These are phyloP conservation scores for Cryptocephalus primarius DNA, from an alignment of 2,888 invertebrate genomes.

Conservation along the genomic window DNA sequence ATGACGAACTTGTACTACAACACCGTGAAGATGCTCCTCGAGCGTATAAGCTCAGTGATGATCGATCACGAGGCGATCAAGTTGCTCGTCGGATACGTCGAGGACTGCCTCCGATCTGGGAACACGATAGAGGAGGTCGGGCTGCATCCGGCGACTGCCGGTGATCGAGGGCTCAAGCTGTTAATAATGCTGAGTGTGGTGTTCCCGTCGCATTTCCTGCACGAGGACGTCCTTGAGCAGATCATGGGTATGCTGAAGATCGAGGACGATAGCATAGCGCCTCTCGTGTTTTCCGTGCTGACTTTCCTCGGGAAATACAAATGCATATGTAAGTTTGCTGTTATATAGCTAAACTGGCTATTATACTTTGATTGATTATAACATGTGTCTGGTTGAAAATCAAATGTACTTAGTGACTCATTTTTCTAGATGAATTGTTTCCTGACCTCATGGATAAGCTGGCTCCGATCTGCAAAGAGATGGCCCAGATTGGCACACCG, in stretches of 20 bases:
- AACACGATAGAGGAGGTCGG: conserved; percentile 63
- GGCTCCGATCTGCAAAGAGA: conserved; percentile 77
- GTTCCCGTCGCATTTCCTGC: conserved; percentile 87
- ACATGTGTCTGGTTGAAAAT: no score
- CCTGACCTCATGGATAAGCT: conserved; percentile 66
- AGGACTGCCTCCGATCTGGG: conserved; percentile 64
- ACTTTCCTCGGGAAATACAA: conserved; percentile 82
- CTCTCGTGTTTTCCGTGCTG: conserved; percentile 70
- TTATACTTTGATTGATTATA: neutral
- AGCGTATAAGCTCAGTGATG: conserved; percentile 92
- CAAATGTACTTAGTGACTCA: no score
- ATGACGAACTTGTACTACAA: conserved; percentile 95
- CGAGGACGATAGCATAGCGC: conserved; percentile 71
- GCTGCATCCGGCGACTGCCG: conserved; percentile 70
- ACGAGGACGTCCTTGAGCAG: conserved; percentile 69
- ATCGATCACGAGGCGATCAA: conserved; percentile 83
- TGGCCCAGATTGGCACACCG: conserved; percentile 80
- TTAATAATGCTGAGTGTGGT: conserved; percentile 84
- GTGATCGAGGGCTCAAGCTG: conserved; percentile 80
- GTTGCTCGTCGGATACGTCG: conserved; percentile 36
- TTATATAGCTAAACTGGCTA: no score
- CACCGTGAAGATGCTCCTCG: conserved; percentile 89
- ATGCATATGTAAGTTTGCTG: conserved; percentile 59
- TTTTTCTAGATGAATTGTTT: conserved; percentile 53
- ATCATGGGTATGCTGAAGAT: conserved; percentile 66